A percentile compares a stretch with the other conserved stretches of the same genome.
These are phyloP conservation scores for Ceratina japonica DNA, from an alignment of 1,140 invertebrate genomes.

Conservation along the genomic window DNA sequence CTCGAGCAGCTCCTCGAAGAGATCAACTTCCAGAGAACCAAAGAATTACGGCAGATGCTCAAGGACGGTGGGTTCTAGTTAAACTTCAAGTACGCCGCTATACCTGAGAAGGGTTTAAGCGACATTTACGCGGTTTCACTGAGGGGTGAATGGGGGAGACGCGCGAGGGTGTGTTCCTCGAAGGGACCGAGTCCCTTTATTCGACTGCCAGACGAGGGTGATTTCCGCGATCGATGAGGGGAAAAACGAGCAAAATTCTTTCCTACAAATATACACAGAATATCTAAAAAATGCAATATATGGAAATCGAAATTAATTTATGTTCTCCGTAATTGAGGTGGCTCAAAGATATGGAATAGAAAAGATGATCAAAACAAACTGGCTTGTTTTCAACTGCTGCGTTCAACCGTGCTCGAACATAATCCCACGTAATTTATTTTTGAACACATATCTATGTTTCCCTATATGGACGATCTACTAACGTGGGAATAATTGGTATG, in stretches of 20 bases:
- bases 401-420: not conserved
- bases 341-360: not conserved
- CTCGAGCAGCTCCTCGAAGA: slow-evolving; percentile 92
- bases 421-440: not conserved
- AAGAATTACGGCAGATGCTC: slow-evolving; percentile 91
- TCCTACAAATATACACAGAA: too few species aligned
- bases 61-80: slow-evolving; percentile 86
- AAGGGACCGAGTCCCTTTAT: slow-evolving; percentile 16
- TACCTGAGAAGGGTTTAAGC: not conserved
- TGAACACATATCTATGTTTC: too few species aligned
- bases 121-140: not conserved
- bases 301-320: not conserved
- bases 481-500: too few species aligned
- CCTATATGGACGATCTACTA: too few species aligned
- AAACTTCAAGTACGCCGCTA: too few species aligned
- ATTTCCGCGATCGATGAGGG: slow-evolving; percentile 42
- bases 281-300: too few species aligned
- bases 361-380: not conserved
- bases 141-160: not conserved
- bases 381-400: not conserved
- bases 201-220: slow-evolving; percentile 23
- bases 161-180: slow-evolving; percentile 16
- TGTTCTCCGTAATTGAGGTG: not conserved
- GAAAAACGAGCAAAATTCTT: slow-evolving; percentile 1
- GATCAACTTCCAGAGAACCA: slow-evolving; percentile 93